Conservation (phyloP, 2,113 vertebrate species). For the Anoura caudifer region DNA sequence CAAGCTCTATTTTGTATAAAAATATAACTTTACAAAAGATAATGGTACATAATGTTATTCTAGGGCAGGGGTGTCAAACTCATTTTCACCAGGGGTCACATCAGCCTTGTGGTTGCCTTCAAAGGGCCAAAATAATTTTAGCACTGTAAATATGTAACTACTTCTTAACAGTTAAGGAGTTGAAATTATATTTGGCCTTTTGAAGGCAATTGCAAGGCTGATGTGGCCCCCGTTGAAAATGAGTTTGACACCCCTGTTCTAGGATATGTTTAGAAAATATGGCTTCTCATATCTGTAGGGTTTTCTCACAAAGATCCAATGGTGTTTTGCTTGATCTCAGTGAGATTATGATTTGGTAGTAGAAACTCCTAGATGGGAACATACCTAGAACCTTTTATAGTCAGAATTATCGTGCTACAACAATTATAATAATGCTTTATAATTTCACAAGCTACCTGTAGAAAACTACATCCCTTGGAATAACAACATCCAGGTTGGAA, state of each 20-base stretch:
- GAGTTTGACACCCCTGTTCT: no score
- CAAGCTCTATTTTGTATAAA: neutral
- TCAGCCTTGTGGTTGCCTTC: no score
- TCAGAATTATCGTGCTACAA: neutral
- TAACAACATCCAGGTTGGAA: neutral
- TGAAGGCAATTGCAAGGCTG: no score
- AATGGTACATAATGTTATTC: neutral
- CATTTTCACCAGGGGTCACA: no score
- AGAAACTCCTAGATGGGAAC: neutral
- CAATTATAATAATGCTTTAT: neutral
- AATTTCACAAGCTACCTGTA: neutral
- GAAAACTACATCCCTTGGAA: neutral
- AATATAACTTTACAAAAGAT: neutral
- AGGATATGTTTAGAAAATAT: neutral
- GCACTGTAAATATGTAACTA: no score
- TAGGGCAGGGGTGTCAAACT: no score
- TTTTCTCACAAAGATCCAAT: neutral
- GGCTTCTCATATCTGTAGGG: neutral
- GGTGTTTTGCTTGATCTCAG: neutral
- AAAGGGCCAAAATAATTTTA: no score
- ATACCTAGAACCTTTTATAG: neutral
- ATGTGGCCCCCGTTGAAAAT: no score
- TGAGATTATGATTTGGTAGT: neutral
- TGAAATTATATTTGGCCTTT: no score
- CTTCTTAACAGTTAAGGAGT: no score